Conservation (phyloP, 2,888 invertebrate genomes). For the Sinelater perroti region DNA sequence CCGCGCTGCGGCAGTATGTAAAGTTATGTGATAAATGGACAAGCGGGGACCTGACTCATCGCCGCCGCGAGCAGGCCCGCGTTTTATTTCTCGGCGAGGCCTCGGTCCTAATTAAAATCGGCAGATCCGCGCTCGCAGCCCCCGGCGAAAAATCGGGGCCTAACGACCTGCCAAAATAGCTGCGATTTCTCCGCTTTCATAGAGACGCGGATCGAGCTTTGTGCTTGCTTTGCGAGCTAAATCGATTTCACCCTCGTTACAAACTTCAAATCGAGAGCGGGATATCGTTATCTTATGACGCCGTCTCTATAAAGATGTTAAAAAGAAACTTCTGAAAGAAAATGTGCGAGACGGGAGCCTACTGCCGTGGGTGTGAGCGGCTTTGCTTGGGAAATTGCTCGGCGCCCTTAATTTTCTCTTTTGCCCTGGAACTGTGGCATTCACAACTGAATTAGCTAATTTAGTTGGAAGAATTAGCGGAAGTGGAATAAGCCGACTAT, state of each 20-base stretch:
- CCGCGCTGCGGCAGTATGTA: constrained; percentile 41
- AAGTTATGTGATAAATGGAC: constrained; percentile 50
- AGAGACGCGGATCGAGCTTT: constrained; percentile 4
- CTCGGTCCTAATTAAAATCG: not conserved
- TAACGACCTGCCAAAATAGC: constrained; percentile 7
- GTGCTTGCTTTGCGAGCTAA: constrained; percentile 20
- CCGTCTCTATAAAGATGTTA: constrained; percentile 23
- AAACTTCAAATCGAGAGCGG: constrained; percentile 32
- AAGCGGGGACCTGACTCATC: constrained; percentile 33
- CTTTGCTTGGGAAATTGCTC: not conserved
- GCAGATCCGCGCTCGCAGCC: too few relatives aligned
- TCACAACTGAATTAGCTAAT: too few relatives aligned
- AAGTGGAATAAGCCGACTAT: too few relatives aligned
- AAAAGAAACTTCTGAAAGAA: constrained; percentile 16
- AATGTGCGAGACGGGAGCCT: constrained; percentile 12
- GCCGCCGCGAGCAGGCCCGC: constrained; percentile 1
- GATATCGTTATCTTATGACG: constrained; percentile 34
- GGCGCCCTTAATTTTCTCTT: not conserved
- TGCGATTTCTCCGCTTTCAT: constrained; percentile 8
- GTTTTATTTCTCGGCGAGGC: too few relatives aligned
- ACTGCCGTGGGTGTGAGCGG: not conserved
- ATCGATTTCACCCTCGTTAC: constrained; percentile 34
- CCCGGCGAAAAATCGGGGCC: too few relatives aligned
- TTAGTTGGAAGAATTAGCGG: too few relatives aligned
- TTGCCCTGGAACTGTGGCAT: too few relatives aligned